These are phyloP conservation scores for Trachelus iudaicus DNA, from an alignment of 2,888 invertebrate genomes.

Conservation along the genomic window DNA sequence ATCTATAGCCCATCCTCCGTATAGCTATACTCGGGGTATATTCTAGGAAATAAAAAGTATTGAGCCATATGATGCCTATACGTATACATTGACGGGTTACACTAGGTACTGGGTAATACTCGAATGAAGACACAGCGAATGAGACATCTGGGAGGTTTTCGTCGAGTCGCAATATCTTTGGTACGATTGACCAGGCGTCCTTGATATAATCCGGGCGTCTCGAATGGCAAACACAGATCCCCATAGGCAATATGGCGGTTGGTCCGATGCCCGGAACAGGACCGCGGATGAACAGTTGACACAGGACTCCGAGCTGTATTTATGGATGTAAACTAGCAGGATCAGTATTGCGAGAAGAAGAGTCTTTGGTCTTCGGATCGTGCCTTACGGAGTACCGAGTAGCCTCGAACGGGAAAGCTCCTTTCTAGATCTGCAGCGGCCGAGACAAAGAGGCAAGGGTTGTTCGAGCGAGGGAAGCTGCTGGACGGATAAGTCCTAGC, in stretches of 20 bases:
- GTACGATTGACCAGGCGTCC: background rate
- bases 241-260: background rate
- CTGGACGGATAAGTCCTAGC: background rate
- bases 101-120: background rate
- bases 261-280: background rate
- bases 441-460: background rate
- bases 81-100: background rate
- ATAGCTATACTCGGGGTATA: background rate
- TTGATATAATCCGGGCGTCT: background rate
- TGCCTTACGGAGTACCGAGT: background rate
- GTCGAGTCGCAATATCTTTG: background rate
- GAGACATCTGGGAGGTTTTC: background rate
- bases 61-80: background rate
- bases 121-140: background rate
- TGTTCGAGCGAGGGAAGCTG: background rate
- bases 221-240: background rate
- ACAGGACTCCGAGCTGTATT: background rate
- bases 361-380: background rate
- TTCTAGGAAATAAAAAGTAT: background rate
- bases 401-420: background rate
- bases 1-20: background rate
- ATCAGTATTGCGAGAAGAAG: background rate
- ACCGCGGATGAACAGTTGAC: background rate
- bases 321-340: background rate
- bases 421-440: background rate